phyloP scores from a whole-genome alignment of 2,113 vertebrate species.

The human region DNA sequence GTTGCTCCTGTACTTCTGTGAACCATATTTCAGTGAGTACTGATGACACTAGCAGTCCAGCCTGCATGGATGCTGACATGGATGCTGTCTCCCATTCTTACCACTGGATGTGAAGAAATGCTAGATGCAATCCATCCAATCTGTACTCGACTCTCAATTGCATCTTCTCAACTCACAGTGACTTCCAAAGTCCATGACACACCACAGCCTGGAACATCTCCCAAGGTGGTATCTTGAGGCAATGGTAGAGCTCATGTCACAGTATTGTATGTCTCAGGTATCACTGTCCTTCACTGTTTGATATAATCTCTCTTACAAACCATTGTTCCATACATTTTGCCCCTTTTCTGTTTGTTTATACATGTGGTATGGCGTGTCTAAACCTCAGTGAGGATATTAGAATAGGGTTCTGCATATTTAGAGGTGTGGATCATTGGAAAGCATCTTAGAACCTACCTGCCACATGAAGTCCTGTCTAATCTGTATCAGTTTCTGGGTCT shows the following conservation, averaged over 20 bases:
- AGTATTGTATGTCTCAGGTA: neutral
- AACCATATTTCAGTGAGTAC: neutral
- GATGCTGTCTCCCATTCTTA: neutral
- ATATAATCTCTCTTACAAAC: neutral
- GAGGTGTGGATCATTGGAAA: neutral
- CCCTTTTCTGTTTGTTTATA: neutral
- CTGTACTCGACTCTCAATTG: neutral
- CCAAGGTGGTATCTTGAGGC: neutral
- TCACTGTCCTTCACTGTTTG: neutral
- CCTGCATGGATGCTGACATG: neutral
- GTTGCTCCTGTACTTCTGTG: too few species aligned
- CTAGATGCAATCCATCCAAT: too few species aligned
- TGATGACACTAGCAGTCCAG: neutral
- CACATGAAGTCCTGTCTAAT: neutral
- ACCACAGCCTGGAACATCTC: neutral
- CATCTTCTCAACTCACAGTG: neutral
- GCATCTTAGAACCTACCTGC: neutral
- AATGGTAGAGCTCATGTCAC: neutral
- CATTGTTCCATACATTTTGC: neutral
- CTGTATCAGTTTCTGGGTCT: neutral
- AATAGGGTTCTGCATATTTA: neutral
- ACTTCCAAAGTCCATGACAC: neutral
- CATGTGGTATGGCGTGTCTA: neutral
- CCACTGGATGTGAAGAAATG: neutral
- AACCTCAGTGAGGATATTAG: neutral